phyloP scores from a whole-genome alignment of 2,113 vertebrate genomes.

The Archocentrus centrarchus region DNA sequence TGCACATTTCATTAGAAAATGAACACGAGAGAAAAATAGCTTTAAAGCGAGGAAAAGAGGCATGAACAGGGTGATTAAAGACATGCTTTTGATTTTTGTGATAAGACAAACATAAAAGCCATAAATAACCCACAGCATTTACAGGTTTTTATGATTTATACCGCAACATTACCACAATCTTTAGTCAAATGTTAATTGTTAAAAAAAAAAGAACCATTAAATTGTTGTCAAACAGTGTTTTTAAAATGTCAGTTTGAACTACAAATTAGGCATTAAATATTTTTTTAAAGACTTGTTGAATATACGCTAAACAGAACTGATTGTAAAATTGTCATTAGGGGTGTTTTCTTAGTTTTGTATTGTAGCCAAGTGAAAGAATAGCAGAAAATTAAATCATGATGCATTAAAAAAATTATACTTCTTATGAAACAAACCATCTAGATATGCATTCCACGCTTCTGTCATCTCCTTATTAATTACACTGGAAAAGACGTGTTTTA shows the following conservation, averaged over 20 bases:
- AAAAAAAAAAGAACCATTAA: background rate
- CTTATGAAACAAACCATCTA: conserved; percentile 37
- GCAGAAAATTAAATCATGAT: conserved; percentile 42
- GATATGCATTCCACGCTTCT: conserved; percentile 41
- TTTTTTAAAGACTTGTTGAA: background rate
- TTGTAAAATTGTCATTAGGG: background rate
- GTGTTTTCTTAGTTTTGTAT: background rate
- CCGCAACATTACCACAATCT: background rate
- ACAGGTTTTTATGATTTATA: background rate
- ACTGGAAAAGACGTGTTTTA: conserved; percentile 62
- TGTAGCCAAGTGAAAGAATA: conserved; percentile 29
- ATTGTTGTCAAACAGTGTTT: background rate
- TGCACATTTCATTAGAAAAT: conserved; percentile 55
- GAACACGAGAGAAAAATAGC: conserved; percentile 1
- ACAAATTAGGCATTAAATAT: background rate
- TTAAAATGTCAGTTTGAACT: background rate
- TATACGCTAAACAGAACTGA: background rate
- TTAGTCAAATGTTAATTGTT: background rate
- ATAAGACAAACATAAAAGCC: background rate
- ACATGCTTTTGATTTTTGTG: conserved; percentile 25
- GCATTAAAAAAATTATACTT: conserved; percentile 32
- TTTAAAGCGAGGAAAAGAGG: conserved; percentile 4
- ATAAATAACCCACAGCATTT: background rate
- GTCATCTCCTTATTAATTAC: conserved; percentile 65
- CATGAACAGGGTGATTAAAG: background rate